Evolutionary conservation across 2,113 vertebrate species (phyloP).

Genomic region (Procapra przewalskii): DNA sequence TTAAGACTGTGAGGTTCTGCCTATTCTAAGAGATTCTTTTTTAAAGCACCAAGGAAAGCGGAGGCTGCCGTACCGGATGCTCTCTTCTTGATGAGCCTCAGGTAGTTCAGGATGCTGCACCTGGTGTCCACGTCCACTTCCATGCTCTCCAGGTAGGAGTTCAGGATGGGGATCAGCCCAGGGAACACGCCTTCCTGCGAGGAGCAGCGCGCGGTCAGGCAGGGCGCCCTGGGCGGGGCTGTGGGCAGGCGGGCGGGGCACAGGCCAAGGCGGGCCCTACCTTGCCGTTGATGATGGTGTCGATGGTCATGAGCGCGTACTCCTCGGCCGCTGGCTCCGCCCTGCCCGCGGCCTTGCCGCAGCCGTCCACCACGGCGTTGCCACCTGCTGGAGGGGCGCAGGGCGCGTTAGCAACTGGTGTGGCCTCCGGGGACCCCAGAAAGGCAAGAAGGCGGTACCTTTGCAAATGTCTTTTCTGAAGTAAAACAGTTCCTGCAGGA

Average conservation of each 20-base stretch:
- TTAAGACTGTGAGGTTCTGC: not conserved
- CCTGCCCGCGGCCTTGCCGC: slow-evolving; percentile 84
- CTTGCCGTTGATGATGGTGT: slow-evolving; percentile 99
- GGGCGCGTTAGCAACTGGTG: not conserved
- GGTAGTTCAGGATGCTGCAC: slow-evolving; percentile 97
- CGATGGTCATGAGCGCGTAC: slow-evolving; percentile 95
- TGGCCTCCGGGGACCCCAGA: not conserved
- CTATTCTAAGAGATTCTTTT: not conserved
- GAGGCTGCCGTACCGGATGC: slow-evolving; percentile 87
- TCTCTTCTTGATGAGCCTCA: slow-evolving; percentile 98
- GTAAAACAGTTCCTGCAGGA: slow-evolving; percentile 93
- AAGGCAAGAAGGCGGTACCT: slow-evolving; percentile 79
- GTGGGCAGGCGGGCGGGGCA: fast-evolving
- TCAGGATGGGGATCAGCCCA: slow-evolving; percentile 95
- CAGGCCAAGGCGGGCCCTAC: slow-evolving; percentile 70
- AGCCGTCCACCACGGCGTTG: slow-evolving; percentile 87
- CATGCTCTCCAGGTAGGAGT: slow-evolving; percentile 98
- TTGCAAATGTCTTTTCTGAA: slow-evolving; percentile 97
- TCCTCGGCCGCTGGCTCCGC: slow-evolving; percentile 83
- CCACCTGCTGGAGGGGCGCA: slow-evolving; percentile 81
- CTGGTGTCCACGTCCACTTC: slow-evolving; percentile 98
- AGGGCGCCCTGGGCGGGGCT: fast-evolving
- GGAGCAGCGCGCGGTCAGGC: not conserved
- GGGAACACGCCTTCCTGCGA: slow-evolving; percentile 94
- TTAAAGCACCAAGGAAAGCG: not conserved